These are phyloP conservation scores for Drosophila bipectinata DNA, from an alignment of 1,140 invertebrate species.

Conservation along the genomic window DNA sequence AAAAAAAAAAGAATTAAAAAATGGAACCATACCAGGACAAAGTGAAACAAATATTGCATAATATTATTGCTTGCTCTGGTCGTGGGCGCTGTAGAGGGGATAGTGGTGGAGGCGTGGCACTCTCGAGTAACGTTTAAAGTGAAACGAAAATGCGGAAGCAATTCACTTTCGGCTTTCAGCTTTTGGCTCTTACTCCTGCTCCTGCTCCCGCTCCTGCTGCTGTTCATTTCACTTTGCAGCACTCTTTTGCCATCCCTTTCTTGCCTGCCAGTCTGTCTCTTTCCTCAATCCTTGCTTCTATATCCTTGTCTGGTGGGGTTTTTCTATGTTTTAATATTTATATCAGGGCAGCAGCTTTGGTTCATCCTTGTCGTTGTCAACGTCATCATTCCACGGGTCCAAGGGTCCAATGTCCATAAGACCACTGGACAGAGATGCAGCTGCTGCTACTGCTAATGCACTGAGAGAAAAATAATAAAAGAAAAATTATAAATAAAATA, in stretches of 20 bases:
- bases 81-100: not conserved
- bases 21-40: slow-evolving; percentile 33
- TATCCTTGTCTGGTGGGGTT: slow-evolving; percentile 2
- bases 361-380: slow-evolving; percentile 48
- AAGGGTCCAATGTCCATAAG: slow-evolving; percentile 2
- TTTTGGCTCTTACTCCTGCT: slow-evolving; percentile 11
- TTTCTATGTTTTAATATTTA: slow-evolving; percentile 73
- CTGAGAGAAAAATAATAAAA: not conserved
- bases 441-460: slow-evolving; percentile 8
- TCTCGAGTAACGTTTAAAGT: slow-evolving; percentile 50
- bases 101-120: slow-evolving; percentile 7
- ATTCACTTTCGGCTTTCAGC: slow-evolving; percentile 63
- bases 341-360: slow-evolving; percentile 52
- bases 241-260: not conserved
- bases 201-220: too few species aligned
- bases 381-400: slow-evolving; percentile 46
- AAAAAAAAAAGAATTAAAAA: slow-evolving; percentile 7
- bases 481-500: not conserved
- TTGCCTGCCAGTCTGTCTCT: not conserved
- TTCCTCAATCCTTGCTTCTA: not conserved
- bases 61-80: slow-evolving; percentile 56
- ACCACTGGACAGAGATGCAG: slow-evolving; percentile 15
- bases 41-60: slow-evolving; percentile 75
- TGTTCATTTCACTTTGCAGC: slow-evolving; percentile 3
- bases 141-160: slow-evolving; percentile 64